Evolutionary conservation across 2,888 invertebrate species (phyloP).

Genomic region (Drosophila stalkeri): DNA sequence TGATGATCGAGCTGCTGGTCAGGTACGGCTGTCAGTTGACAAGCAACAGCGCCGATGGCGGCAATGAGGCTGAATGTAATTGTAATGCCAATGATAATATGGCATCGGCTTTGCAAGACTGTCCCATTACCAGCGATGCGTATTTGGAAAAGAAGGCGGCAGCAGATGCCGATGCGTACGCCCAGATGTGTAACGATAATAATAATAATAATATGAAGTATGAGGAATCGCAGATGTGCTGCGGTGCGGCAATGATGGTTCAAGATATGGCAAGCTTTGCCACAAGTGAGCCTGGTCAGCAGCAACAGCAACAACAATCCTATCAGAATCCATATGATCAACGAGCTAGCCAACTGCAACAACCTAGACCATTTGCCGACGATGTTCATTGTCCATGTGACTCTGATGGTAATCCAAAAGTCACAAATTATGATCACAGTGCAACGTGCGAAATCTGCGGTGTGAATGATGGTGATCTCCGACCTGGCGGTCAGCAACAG

Average conservation of each 20-base stretch:
- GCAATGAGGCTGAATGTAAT: neutral
- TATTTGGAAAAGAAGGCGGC: slow-evolving; percentile 8
- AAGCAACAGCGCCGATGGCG: neutral
- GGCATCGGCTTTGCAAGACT: neutral
- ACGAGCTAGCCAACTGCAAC: neutral
- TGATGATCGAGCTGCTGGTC: slow-evolving; percentile 92
- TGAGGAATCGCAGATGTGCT: neutral
- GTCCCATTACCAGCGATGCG: slow-evolving; percentile 37
- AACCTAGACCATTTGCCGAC: neutral
- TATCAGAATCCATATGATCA: neutral
- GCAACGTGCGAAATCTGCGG: neutral
- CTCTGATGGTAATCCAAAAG: neutral
- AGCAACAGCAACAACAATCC: no score
- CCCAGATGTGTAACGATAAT: neutral
- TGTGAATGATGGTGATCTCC: neutral
- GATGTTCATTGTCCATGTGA: neutral
- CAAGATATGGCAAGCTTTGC: neutral
- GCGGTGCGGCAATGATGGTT: neutral
- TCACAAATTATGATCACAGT: neutral
- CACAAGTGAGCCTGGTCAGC: neutral
- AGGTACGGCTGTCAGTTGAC: slow-evolving; percentile 87
- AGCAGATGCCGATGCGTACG: neutral
- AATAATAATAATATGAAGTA: neutral
- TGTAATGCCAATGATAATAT: neutral
- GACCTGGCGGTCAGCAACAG: neutral